phyloP scores from a whole-genome alignment of 2,797 vertebrate genomes.

The Microchirus variegatus region DNA sequence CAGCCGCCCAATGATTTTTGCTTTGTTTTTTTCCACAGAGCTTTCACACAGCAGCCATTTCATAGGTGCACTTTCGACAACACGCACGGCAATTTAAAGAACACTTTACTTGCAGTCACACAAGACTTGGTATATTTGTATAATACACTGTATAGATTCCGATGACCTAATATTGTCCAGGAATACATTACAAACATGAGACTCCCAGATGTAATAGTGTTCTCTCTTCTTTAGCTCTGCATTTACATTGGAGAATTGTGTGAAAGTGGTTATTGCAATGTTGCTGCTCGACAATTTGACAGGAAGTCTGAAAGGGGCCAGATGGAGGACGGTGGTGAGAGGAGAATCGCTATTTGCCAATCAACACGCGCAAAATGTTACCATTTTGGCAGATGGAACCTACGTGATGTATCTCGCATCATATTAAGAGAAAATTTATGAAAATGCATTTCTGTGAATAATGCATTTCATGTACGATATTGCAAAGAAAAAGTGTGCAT shows the following conservation, averaged over 20 bases:
- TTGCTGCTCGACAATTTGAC: constrained; percentile 57
- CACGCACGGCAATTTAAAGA: background rate
- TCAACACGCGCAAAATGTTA: constrained; percentile 37
- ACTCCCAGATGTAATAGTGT: constrained; percentile 25
- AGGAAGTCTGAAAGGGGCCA: constrained; percentile 35
- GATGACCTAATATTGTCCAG: constrained; percentile 30
- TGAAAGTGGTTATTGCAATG: constrained; percentile 46
- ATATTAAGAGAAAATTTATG: constrained; percentile 12
- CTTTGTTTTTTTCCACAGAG: background rate
- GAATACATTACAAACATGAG: constrained; percentile 18
- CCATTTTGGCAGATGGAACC: constrained; percentile 25
- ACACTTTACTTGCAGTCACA: background rate
- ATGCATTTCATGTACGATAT: constrained; percentile 4
- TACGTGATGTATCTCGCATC: constrained; percentile 8
- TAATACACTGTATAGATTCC: constrained; percentile 9
- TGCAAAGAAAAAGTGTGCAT: constrained; percentile 9
- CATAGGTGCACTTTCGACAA: background rate
- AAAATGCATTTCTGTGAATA: constrained; percentile 21
- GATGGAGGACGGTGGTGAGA: constrained; percentile 26
- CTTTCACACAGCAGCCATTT: constrained; percentile 1
- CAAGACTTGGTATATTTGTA: too few species aligned
- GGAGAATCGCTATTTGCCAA: constrained; percentile 42
- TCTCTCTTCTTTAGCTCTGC: constrained; percentile 28
- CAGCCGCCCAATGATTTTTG: background rate
- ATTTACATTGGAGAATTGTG: constrained; percentile 48